phyloP scores from a whole-genome alignment of 2,888 invertebrate species.

The Andricus curvator region DNA sequence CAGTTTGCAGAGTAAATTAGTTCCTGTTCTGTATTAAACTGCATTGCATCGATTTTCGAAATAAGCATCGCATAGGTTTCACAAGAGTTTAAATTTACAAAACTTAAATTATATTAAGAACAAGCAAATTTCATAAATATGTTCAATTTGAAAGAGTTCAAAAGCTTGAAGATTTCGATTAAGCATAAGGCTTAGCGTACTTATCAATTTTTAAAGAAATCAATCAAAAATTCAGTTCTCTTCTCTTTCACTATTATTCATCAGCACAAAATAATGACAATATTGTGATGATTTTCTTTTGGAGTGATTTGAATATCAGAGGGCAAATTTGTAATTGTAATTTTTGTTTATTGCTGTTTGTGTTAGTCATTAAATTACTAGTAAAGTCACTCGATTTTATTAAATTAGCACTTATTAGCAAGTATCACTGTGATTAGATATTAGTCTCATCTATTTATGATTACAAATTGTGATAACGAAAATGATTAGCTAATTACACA shows the following conservation, averaged over 20 bases:
- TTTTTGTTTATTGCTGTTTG: neutral
- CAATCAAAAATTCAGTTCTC: neutral
- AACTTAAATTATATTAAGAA: neutral
- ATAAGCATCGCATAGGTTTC: neutral
- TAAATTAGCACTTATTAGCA: conserved; percentile 14
- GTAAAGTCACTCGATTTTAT: neutral
- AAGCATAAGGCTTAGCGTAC: neutral
- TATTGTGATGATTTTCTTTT: neutral
- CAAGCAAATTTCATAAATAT: neutral
- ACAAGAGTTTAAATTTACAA: neutral
- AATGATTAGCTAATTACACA: neutral
- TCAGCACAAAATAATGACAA: neutral
- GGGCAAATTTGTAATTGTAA: neutral
- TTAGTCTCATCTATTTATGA: neutral
- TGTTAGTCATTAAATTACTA: neutral
- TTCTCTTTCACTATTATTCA: neutral
- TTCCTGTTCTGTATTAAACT: neutral
- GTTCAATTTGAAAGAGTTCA: neutral
- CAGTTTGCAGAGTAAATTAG: neutral
- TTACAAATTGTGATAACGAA: conserved; percentile 1
- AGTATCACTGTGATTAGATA: conserved; percentile 5
- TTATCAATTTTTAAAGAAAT: neutral
- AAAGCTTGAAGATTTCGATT: neutral
- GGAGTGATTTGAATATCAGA: neutral
- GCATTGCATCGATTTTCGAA: neutral